These are phyloP conservation scores for Vimba vimba DNA, from an alignment of 2,113 vertebrate species.

Conservation along the genomic window DNA sequence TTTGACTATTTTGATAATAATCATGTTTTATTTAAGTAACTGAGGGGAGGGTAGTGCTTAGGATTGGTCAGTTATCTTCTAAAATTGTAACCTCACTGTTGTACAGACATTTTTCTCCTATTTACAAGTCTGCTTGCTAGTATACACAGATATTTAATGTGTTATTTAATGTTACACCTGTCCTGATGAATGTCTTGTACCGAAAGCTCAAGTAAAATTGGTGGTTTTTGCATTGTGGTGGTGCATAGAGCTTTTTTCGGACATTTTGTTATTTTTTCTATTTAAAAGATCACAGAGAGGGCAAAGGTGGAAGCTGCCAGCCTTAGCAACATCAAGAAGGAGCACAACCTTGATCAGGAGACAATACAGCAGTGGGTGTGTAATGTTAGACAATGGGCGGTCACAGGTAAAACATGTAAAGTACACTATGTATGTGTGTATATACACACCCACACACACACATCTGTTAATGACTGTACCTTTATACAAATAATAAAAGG, in stretches of 20 bases:
- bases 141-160: neutral
- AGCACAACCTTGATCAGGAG: slow-evolving; percentile 4
- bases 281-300: slow-evolving; percentile 1
- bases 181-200: neutral
- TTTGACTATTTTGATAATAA: neutral
- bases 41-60: too few species aligned
- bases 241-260: neutral
- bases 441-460: neutral
- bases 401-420: neutral
- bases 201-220: neutral
- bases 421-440: neutral
- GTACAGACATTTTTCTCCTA: too few species aligned
- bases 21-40: neutral
- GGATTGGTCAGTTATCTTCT: too few species aligned
- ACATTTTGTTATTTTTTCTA: neutral
- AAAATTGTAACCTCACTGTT: too few species aligned
- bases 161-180: neutral
- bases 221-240: neutral
- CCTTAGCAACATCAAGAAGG: neutral
- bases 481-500: slow-evolving; percentile 2
- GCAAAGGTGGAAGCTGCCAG: neutral
- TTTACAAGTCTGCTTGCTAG: neutral
- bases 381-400: neutral
- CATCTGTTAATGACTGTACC: neutral
- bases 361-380: neutral